Percentiles rank a stretch among this genome's conserved stretches.
phyloP scores from a whole-genome alignment of 1,140 invertebrate species.

The Drosophila pandora region DNA sequence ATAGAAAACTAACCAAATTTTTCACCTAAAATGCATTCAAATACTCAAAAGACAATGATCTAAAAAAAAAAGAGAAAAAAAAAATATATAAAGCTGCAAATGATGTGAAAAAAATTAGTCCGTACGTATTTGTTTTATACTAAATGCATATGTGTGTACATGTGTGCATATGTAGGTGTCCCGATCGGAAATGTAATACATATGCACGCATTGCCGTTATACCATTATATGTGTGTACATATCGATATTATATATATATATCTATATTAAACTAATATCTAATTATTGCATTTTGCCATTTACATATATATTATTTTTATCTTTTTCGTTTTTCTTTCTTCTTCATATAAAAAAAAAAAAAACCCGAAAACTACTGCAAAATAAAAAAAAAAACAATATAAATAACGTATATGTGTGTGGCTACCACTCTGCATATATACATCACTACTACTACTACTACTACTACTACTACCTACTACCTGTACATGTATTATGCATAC shows the following conservation, averaged over 20 bases:
- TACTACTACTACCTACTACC: slow-evolving; percentile 77
- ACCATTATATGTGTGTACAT: slow-evolving; percentile 75
- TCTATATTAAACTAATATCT: slow-evolving; percentile 82
- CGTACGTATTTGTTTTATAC: slow-evolving; percentile 77
- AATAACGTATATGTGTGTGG: slow-evolving; percentile 82
- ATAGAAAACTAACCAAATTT: slow-evolving; percentile 77
- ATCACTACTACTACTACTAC: slow-evolving; percentile 52
- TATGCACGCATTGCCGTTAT: slow-evolving; percentile 64
- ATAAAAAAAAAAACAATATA: slow-evolving; percentile 76
- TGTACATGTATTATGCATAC: slow-evolving; percentile 83
- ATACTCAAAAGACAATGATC: slow-evolving; percentile 36
- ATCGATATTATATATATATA: slow-evolving; percentile 81
- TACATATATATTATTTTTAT: slow-evolving; percentile 83
- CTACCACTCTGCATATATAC: slow-evolving; percentile 80
- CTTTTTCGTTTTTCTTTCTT: slow-evolving; percentile 84
- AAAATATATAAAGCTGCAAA: slow-evolving; percentile 36
- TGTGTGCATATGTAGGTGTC: slow-evolving; percentile 65
- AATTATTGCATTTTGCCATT: slow-evolving; percentile 84
- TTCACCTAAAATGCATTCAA: slow-evolving; percentile 76
- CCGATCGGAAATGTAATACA: slow-evolving; percentile 13
- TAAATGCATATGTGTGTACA: slow-evolving; percentile 68
- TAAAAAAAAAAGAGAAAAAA: slow-evolving; percentile 45
- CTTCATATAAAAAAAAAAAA: slow-evolving; percentile 82
- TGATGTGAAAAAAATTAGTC: slow-evolving; percentile 71
- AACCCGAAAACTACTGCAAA: slow-evolving; percentile 77